Conservation (phyloP, 2,797 vertebrate species). For the Scyliorhinus canicula region DNA sequence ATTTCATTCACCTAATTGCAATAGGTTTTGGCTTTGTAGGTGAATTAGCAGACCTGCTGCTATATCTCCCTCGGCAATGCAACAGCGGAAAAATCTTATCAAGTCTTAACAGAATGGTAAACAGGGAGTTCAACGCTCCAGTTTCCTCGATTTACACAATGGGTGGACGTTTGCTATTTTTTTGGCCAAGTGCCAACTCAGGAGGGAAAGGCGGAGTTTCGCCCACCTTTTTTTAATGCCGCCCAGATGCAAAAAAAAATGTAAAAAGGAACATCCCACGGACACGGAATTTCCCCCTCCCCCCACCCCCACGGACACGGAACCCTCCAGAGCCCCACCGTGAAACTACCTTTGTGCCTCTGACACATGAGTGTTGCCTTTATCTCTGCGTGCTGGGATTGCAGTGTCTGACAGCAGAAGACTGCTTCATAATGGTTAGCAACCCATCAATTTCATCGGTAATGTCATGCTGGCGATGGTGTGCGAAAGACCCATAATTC, state of each 20-base stretch:
- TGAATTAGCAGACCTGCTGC: neutral
- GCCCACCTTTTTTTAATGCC: too few species aligned
- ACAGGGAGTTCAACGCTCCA: neutral
- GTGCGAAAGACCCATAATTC: neutral
- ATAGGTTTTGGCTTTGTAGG: neutral
- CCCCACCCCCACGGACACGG: too few species aligned
- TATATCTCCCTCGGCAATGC: neutral
- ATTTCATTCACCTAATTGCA: too few species aligned
- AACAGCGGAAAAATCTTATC: neutral
- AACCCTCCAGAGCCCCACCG: too few species aligned
- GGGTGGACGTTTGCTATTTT: neutral
- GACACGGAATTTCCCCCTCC: too few species aligned
- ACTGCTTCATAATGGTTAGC: neutral
- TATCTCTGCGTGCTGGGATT: neutral
- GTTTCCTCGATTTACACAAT: neutral
- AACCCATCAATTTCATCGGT: neutral
- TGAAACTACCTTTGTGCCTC: too few species aligned
- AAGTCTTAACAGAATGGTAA: neutral
- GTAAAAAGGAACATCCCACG: too few species aligned
- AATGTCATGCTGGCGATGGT: neutral
- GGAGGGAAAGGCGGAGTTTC: too few species aligned
- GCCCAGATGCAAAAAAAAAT: too few species aligned
- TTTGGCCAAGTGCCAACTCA: too few species aligned
- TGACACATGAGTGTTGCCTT: neutral
- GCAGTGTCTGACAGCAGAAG: neutral